Percentiles rank a stretch among this genome's conserved stretches.
Conservation (phyloP, 2,113 vertebrate species). For the Chloroceryle aenea region DNA sequence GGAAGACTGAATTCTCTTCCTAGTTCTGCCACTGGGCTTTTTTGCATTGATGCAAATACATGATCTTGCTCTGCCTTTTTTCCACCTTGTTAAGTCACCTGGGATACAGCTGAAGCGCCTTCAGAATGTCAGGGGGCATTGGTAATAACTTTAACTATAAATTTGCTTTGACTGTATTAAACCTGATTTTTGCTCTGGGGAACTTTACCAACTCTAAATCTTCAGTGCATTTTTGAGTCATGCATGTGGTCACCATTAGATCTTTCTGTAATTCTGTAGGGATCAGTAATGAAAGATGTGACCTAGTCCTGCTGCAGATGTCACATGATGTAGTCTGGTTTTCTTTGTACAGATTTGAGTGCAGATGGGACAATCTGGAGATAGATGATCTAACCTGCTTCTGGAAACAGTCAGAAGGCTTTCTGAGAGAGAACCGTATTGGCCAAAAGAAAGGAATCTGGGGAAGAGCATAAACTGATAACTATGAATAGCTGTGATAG, state of each 20-base stretch:
- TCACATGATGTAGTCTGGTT: not conserved
- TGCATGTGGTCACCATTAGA: not conserved
- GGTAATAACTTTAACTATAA: not conserved
- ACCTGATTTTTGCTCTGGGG: not conserved
- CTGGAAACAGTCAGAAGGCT: not conserved
- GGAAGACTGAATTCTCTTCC: not conserved
- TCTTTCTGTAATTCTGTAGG: not conserved
- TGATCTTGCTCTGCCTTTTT: not conserved
- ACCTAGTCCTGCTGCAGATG: not conserved
- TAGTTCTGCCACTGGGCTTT: not conserved
- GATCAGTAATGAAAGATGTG: not conserved
- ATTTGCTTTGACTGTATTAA: not conserved
- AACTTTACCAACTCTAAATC: not conserved
- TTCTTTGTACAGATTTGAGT: not conserved
- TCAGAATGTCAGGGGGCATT: not conserved
- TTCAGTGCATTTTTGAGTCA: not conserved
- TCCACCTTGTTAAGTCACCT: not conserved
- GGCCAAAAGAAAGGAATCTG: not conserved
- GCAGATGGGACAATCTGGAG: not conserved
- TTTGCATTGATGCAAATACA: not conserved
- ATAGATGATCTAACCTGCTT: not conserved
- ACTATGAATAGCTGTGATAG: not conserved
- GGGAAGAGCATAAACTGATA: not conserved
- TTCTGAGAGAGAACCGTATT: not conserved
- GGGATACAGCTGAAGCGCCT: not conserved